A percentile compares a stretch with the other conserved stretches of the same genome.
Evolutionary conservation across 2,113 vertebrate genomes (phyloP).

Genomic region (Periophthalmus modestus): DNA sequence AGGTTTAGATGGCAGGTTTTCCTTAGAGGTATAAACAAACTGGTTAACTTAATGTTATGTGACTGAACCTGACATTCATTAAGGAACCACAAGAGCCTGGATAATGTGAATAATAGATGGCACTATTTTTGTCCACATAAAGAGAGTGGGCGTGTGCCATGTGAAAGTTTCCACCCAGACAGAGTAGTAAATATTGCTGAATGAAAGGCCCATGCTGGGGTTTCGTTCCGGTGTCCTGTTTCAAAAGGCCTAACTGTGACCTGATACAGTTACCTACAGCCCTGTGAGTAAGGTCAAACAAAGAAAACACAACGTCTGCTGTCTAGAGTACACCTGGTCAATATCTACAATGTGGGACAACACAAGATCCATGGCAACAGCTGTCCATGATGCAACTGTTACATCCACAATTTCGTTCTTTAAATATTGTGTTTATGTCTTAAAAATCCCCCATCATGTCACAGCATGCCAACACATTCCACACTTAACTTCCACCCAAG

Average conservation of each 20-base stretch:
- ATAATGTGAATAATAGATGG: conserved; percentile 1
- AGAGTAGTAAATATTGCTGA: conserved; percentile 42
- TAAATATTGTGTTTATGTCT: conserved; percentile 26
- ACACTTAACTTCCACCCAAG: conserved; percentile 33
- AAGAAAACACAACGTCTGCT: background rate
- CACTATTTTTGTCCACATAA: background rate
- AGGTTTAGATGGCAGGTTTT: conserved; percentile 43
- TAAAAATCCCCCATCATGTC: conserved; percentile 34
- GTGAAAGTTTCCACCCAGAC: conserved; percentile 6
- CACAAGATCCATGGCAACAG: background rate
- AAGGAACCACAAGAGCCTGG: conserved; percentile 2
- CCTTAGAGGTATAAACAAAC: conserved; percentile 25
- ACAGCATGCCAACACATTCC: conserved; percentile 52
- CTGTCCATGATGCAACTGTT: background rate
- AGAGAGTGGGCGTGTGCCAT: conserved; percentile 10
- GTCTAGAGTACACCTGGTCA: conserved; percentile 32
- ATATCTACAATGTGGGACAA: background rate
- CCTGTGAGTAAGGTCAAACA: conserved; percentile 5
- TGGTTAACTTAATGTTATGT: conserved; percentile 15
- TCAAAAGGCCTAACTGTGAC: conserved; percentile 21
- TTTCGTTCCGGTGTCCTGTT: conserved; percentile 44
- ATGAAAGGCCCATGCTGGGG: conserved; percentile 23
- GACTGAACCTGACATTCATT: conserved; percentile 8
- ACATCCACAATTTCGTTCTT: conserved; percentile 15
- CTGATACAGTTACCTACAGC: conserved; percentile 1